Conservation (phyloP, 1,140 invertebrate genomes). For the Akabosia matsudoensis region DNA sequence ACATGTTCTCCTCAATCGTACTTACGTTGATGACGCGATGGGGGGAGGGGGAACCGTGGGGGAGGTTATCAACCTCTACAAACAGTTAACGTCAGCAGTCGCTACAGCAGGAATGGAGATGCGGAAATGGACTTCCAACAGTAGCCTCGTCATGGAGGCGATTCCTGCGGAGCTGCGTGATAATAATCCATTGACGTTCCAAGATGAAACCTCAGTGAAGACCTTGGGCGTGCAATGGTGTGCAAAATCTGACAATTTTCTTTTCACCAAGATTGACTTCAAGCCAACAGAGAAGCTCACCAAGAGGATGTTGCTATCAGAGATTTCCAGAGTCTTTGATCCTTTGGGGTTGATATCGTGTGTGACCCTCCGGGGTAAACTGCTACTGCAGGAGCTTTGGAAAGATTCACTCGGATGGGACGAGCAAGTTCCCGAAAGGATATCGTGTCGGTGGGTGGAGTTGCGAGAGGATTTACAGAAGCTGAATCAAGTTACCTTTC, state of each 20-base stretch:
- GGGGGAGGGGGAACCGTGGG: background rate
- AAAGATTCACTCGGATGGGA: background rate
- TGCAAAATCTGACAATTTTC: conserved; percentile 28
- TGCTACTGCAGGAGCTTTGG: conserved; percentile 28
- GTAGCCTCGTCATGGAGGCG: background rate
- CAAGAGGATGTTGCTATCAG: conserved; percentile 20
- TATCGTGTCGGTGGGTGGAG: background rate
- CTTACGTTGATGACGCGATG: background rate
- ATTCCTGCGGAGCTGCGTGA: conserved; percentile 19
- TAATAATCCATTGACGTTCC: background rate
- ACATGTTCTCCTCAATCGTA: background rate
- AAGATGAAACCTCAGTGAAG: conserved; percentile 12
- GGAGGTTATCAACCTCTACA: background rate
- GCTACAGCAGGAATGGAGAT: background rate
- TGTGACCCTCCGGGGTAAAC: conserved; percentile 25
- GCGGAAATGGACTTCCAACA: conserved; percentile 26
- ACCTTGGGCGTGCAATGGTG: conserved; percentile 39
- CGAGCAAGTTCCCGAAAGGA: background rate
- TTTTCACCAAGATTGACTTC: conserved; percentile 3
- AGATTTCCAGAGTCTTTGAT: conserved; percentile 28
- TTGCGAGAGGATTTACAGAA: background rate
- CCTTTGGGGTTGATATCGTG: conserved; percentile 26
- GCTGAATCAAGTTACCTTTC: background rate
- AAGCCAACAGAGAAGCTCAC: background rate
- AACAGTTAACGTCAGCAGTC: background rate